These are phyloP conservation scores for Mungos mungo DNA, from an alignment of 2,113 vertebrate species.

Conservation along the genomic window DNA sequence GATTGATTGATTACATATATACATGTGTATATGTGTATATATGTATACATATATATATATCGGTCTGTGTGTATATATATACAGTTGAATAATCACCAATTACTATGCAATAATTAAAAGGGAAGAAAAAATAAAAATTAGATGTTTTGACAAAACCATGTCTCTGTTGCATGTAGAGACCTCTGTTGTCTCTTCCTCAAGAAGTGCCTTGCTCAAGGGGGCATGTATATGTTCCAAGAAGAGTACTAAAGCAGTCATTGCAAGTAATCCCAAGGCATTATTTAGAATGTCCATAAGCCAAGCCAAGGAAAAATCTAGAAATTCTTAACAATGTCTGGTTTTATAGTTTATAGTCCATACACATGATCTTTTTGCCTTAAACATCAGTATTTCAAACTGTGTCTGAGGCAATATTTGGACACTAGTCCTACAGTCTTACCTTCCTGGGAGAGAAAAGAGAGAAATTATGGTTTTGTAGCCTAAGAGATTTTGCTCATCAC, in stretches of 20 bases:
- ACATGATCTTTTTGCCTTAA: neutral
- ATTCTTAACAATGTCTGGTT: neutral
- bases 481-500: neutral
- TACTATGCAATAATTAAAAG: slow-evolving; percentile 41
- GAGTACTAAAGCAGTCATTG: slow-evolving; percentile 23
- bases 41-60: too few species aligned
- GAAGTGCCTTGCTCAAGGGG: slow-evolving; percentile 40
- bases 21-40: too few species aligned
- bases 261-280: slow-evolving; percentile 52
- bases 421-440: neutral
- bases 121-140: slow-evolving; percentile 55
- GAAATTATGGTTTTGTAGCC: neutral
- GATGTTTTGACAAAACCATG: slow-evolving; percentile 23
- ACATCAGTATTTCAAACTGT: neutral
- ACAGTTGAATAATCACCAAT: slow-evolving; percentile 17
- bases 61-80: too few species aligned
- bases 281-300: slow-evolving; percentile 13
- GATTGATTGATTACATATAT: too few species aligned
- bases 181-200: slow-evolving; percentile 29
- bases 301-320: neutral
- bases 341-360: neutral
- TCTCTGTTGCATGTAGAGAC: neutral
- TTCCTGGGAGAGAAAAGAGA: neutral
- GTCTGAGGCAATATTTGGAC: neutral
- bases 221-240: neutral